phyloP scores from a whole-genome alignment of 23 tunicate genomes.

The Ascidia mentula region DNA sequence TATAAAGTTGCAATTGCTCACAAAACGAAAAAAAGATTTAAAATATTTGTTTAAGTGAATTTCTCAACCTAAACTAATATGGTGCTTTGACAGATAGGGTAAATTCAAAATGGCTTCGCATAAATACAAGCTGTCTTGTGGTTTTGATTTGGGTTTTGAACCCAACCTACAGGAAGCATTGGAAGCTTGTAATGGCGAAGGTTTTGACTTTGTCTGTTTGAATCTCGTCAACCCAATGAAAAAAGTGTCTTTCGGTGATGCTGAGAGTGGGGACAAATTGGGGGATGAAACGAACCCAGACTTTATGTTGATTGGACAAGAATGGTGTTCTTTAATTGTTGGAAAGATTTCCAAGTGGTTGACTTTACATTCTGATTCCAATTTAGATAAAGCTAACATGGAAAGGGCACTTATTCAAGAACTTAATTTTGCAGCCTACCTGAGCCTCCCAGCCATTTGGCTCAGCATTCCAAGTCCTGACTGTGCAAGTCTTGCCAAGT shows the following conservation, averaged over 20 bases:
- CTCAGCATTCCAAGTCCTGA: slow-evolving; percentile 34
- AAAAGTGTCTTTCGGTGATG: slow-evolving; percentile 16
- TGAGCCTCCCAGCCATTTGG: slow-evolving; percentile 74
- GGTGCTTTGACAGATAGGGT: too few relatives aligned
- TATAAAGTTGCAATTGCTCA: too few relatives aligned
- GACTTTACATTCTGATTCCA: slow-evolving; percentile 5
- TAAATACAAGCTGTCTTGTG: slow-evolving; percentile 57
- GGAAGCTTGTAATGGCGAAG: slow-evolving; percentile 53
- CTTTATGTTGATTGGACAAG: slow-evolving; percentile 68
- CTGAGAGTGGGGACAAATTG: slow-evolving; percentile 35
- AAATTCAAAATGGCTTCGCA: too few relatives aligned
- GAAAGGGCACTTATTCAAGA: slow-evolving; percentile 45
- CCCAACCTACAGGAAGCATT: slow-evolving; percentile 60
- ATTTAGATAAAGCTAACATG: slow-evolving; percentile 28
- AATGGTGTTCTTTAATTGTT: slow-evolving; percentile 77
- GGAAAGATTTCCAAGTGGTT: slow-evolving; percentile 70
- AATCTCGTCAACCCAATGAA: slow-evolving; percentile 44
- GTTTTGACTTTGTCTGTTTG: slow-evolving; percentile 75
- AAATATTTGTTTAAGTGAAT: too few relatives aligned
- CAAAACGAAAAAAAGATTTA: too few relatives aligned
- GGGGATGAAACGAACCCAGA: slow-evolving; percentile 61
- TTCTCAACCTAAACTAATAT: too few relatives aligned
- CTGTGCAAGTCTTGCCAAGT: slow-evolving; percentile 59
- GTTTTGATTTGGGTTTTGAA: slow-evolving; percentile 64
- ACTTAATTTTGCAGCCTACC: slow-evolving; percentile 63